These are phyloP conservation scores for Chromobotia macracanthus DNA, from an alignment of 2,797 vertebrate genomes.

Conservation along the genomic window DNA sequence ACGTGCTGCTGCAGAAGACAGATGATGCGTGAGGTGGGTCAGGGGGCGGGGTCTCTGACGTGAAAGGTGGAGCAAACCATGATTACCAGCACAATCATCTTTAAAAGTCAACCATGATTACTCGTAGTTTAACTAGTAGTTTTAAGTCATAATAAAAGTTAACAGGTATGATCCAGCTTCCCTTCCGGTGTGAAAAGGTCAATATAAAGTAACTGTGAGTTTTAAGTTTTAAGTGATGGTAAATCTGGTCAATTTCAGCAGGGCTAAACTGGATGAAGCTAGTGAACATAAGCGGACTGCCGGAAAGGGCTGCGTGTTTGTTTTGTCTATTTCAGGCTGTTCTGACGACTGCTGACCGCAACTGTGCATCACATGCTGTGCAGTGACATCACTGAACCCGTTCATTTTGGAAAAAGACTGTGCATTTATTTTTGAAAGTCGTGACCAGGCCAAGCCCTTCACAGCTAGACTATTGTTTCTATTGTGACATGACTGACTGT, in stretches of 20 bases:
- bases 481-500: neutral
- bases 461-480: constrained; percentile 14
- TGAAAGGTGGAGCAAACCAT: no score
- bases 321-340: constrained; percentile 28
- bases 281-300: neutral
- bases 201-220: no score
- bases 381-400: constrained; percentile 25
- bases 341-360: constrained; percentile 1
- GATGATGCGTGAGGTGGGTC: no score
- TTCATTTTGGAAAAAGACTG: constrained; percentile 32
- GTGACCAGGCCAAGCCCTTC: constrained; percentile 2
- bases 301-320: constrained; percentile 14
- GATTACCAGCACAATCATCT: neutral
- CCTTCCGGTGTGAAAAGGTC: no score
- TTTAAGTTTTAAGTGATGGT: no score
- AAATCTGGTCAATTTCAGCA: no score
- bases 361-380: constrained; percentile 4
- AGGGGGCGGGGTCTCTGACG: neutral
- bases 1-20: neutral
- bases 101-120: neutral
- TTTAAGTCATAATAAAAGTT: neutral
- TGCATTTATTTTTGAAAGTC: constrained; percentile 15
- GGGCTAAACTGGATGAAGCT: no score
- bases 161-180: neutral
- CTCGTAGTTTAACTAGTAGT: neutral